These are phyloP conservation scores for Sipha flava DNA, from an alignment of 1,140 invertebrate species.

Conservation along the genomic window DNA sequence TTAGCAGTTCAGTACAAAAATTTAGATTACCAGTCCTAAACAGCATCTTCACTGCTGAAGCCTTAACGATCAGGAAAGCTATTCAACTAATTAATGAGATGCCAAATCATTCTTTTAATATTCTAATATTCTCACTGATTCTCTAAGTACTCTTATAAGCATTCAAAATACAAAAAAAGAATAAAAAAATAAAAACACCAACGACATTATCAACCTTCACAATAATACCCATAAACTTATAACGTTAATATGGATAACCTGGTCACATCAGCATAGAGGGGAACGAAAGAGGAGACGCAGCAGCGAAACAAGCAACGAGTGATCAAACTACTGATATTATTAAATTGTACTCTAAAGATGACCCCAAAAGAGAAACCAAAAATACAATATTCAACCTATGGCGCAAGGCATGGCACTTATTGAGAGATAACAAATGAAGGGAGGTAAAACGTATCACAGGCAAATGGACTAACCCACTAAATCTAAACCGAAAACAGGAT, in stretches of 20 bases:
- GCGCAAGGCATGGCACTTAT: not conserved
- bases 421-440: not conserved
- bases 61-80: not conserved
- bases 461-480: too few relatives aligned
- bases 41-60: not conserved
- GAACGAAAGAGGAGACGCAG: not conserved
- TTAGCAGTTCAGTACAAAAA: too few relatives aligned
- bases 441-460: too few relatives aligned
- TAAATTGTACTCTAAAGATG: not conserved
- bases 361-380: too few relatives aligned
- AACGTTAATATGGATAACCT: not conserved
- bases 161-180: not conserved
- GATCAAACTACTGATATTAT: not conserved
- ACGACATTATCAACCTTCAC: not conserved
- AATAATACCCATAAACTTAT: not conserved
- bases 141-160: not conserved
- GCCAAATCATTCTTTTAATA: not conserved
- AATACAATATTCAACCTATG: not conserved
- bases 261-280: not conserved
- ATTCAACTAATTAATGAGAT: not conserved
- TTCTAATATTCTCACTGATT: not conserved
- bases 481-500: too few relatives aligned
- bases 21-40: not conserved
- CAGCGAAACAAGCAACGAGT: not conserved
- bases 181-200: not conserved